These are phyloP conservation scores for Chironomus riparius DNA, from an alignment of 2,888 invertebrate genomes.

Conservation along the genomic window DNA sequence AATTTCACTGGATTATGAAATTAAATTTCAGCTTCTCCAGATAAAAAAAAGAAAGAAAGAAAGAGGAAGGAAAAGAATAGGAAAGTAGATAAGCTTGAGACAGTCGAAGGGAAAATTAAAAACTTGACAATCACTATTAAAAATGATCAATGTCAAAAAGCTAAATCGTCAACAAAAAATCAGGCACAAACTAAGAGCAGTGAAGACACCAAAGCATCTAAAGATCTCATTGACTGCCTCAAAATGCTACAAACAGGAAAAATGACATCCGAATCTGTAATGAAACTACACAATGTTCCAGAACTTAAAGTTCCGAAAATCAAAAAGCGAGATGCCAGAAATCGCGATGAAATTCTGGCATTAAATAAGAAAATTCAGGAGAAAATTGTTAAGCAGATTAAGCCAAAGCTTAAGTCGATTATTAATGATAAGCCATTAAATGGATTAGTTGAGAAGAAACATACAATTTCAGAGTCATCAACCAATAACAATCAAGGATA, in stretches of 20 bases:
- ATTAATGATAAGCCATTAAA: background rate
- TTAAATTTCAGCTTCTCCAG: background rate
- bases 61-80: background rate
- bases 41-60: background rate
- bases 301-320: no score
- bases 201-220: background rate
- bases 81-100: background rate
- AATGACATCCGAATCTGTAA: background rate
- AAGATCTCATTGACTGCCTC: background rate
- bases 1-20: no score
- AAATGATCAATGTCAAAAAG: background rate
- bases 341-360: background rate
- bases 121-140: background rate
- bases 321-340: background rate
- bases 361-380: background rate
- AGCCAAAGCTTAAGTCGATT: background rate
- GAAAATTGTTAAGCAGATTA: background rate
- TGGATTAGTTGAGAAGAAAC: no score
- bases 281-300: background rate
- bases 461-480: no score
- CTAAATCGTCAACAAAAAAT: background rate
- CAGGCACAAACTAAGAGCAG: background rate
- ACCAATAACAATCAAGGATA: no score
- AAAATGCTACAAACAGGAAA: constrained; percentile 8
- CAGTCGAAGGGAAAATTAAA: background rate